These are phyloP conservation scores for Diaperis boleti DNA, from an alignment of 2,888 invertebrate species.

Conservation along the genomic window DNA sequence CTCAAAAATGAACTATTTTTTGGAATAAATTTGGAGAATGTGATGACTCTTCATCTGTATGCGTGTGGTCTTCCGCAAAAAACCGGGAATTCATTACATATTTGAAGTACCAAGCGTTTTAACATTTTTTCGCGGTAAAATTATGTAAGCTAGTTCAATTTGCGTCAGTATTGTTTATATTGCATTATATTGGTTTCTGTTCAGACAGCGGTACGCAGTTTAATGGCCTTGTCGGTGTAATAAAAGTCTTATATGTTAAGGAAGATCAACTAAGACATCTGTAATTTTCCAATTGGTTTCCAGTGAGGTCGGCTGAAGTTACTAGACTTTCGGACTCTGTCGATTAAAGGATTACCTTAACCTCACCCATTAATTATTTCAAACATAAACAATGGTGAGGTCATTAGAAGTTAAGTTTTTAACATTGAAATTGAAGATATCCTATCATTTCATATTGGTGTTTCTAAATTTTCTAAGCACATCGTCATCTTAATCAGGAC, in stretches of 20 bases:
- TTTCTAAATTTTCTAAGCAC: too few relatives aligned
- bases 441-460: too few relatives aligned
- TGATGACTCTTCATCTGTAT: too few relatives aligned
- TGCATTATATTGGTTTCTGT: slow-evolving; percentile 5
- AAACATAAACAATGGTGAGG: background rate
- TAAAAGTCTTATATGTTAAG: too few relatives aligned
- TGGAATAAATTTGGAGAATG: too few relatives aligned
- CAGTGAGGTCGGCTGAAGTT: background rate
- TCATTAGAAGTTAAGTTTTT: slow-evolving; percentile 8
- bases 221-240: slow-evolving; percentile 1
- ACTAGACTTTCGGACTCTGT: background rate
- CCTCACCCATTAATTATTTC: slow-evolving; percentile 18
- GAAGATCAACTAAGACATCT: slow-evolving; percentile 7
- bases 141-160: slow-evolving; percentile 9
- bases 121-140: slow-evolving; percentile 9
- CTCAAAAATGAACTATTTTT: too few relatives aligned
- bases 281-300: slow-evolving; percentile 12
- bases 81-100: background rate
- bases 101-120: background rate
- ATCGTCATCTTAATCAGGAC: too few relatives aligned
- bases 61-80: background rate
- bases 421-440: slow-evolving; percentile 7
- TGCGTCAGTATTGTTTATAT: slow-evolving; percentile 4
- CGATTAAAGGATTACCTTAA: slow-evolving; percentile 21
- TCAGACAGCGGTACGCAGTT: slow-evolving; percentile 10